Percentiles rank a stretch among this genome's conserved stretches.
Evolutionary conservation across 2,113 vertebrate genomes (phyloP).

Genomic region (Mobula hypostoma): DNA sequence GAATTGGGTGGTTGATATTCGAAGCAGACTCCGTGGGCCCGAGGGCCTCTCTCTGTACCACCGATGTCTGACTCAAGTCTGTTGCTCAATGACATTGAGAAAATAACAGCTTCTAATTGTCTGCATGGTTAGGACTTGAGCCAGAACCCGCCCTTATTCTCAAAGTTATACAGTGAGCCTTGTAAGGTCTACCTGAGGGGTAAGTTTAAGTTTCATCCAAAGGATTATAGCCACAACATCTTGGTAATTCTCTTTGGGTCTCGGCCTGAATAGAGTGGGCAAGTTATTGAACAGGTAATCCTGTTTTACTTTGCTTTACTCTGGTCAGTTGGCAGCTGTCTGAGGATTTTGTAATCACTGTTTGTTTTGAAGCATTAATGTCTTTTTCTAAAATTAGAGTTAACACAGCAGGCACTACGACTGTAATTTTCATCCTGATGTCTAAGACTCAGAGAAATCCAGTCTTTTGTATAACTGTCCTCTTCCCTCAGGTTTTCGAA

Average conservation of each 20-base stretch:
- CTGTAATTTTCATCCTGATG: background rate
- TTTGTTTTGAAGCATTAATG: no score
- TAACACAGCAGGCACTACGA: background rate
- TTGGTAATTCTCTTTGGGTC: background rate
- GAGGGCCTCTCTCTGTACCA: no score
- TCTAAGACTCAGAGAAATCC: background rate
- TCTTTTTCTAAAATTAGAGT: background rate
- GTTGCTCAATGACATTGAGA: background rate
- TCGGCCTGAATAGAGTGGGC: background rate
- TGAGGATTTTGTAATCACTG: background rate
- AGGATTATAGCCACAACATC: background rate
- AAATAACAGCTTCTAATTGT: background rate
- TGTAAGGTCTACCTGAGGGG: background rate
- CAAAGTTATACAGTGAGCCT: background rate
- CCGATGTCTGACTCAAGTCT: no score
- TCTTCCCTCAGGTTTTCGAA: constrained; percentile 71
- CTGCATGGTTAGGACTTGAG: background rate
- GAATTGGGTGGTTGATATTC: no score
- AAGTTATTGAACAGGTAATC: background rate
- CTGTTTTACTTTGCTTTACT: background rate
- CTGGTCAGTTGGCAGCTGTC: background rate
- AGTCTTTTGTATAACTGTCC: fast-evolving
- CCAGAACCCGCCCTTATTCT: background rate
- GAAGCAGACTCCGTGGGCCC: no score
- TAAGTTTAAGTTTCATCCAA: background rate